Evolutionary conservation across 2,113 vertebrate species (phyloP), one percentile per base, ranked within the genome.

Genomic region (Anhinga rufa): DNA sequence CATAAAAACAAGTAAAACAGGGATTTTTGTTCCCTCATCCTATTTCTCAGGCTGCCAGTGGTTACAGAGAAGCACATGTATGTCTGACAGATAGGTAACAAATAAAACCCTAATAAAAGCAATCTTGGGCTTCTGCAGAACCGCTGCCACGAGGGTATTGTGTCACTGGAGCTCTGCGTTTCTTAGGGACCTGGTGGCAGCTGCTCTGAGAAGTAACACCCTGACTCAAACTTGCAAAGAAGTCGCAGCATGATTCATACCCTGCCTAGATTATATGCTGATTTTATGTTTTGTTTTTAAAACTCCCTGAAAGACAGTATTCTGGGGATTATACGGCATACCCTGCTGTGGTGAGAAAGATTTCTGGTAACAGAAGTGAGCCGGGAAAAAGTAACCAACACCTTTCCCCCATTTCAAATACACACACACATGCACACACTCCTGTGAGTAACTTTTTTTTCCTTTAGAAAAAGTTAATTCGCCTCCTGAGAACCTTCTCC

Each of bases 251-350:
- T 91, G 90, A 96, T 44, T 95, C 88, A 87, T 31, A 38, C 46
- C 62, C 58, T 92, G 75, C 71, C 82, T 76, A 64, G 58, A 87
- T 88, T 85, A 90, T 74, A 74, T 1, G 4, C 64, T 86, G 75
- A 90, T 96, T 83, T 94, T 84, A 57, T 25, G 40, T 82, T 94
- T 82, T 34, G 49, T 82, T 79, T 92, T 95, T 76, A 91, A 93
- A 91, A 62, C 55, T 93, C 75, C 46, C 75, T 76, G 36, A 65
- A 85, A 82, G 44, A 16, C 52, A n/a, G 61, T 22, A 38, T 92
- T 87, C 48, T 49, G 49, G 62, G 51, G 54, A 76, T 92, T 88
- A 79, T 18, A 57, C 15, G 61, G 55, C 78, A 62, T 72, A 40
- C 42, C 61, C 70, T 79, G 70, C 87, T 90, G 78, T 18, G 54